Evolutionary conservation across 2,113 vertebrate genomes (phyloP).

Genomic region (Brachyhypopomus occidentalis): DNA sequence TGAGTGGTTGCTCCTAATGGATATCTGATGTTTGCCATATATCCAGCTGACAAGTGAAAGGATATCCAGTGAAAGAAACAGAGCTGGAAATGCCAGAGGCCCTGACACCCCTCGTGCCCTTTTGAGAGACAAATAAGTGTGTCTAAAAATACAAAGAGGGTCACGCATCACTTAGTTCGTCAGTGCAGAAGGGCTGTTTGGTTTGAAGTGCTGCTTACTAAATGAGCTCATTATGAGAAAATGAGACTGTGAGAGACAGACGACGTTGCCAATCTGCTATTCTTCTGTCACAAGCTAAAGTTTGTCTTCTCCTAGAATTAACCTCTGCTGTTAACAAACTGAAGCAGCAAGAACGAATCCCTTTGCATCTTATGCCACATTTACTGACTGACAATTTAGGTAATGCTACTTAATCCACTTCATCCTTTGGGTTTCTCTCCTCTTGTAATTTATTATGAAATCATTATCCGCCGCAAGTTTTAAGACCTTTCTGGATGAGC

Average conservation of each 20-base stretch:
- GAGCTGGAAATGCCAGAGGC: slow-evolving; percentile 56
- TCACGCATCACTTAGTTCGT: slow-evolving; percentile 62
- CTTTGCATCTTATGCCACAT: neutral
- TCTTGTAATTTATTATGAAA: slow-evolving; percentile 3
- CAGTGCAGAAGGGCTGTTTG: slow-evolving; percentile 46
- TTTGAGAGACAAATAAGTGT: slow-evolving; percentile 68
- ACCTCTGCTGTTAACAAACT: neutral
- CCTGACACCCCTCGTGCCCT: slow-evolving; percentile 58
- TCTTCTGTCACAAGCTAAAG: slow-evolving; percentile 39
- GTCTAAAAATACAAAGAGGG: slow-evolving; percentile 57
- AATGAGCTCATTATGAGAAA: slow-evolving; percentile 62
- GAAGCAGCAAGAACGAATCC: neutral
- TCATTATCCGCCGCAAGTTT: neutral
- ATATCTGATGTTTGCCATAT: slow-evolving; percentile 55
- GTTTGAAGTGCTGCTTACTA: slow-evolving; percentile 58
- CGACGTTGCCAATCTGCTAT: slow-evolving; percentile 46
- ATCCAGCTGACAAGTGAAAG: slow-evolving; percentile 59
- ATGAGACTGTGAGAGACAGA: slow-evolving; percentile 59
- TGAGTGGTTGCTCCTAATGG: slow-evolving; percentile 49
- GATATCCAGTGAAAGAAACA: slow-evolving; percentile 55
- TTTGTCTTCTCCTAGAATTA: slow-evolving; percentile 35
- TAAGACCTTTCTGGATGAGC: neutral
- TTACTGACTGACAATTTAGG: neutral
- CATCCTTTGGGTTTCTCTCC: neutral
- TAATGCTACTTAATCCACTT: neutral